phyloP scores from a whole-genome alignment of 2,888 invertebrate genomes.

The Neoaliturus tenellus region DNA sequence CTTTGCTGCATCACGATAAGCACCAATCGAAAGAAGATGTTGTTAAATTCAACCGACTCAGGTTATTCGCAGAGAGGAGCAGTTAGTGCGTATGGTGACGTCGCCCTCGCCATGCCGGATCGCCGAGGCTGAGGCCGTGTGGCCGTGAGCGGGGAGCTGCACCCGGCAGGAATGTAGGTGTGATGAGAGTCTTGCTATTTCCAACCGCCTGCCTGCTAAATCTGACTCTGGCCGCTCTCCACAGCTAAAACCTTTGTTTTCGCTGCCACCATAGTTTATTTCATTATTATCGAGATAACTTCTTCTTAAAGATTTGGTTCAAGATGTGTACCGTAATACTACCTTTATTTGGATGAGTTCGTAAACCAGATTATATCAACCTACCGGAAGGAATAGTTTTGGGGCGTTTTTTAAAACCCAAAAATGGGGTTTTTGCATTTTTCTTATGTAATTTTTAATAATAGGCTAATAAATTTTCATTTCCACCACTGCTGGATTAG shows the following conservation, averaged over 20 bases:
- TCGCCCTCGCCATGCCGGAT: too few species aligned
- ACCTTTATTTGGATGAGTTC: neutral
- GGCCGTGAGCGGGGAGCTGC: neutral
- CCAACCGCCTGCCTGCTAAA: slow-evolving; percentile 10
- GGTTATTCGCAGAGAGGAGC: too few species aligned
- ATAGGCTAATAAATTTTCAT: neutral
- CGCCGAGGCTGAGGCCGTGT: neutral
- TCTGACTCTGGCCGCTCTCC: neutral
- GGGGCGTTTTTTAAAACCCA: neutral
- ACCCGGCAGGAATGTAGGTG: slow-evolving; percentile 16
- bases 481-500: neutral
- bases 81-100: too few species aligned
- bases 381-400: neutral
- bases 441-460: neutral
- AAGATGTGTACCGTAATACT: neutral
- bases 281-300: neutral
- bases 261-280: neutral
- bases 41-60: too few species aligned
- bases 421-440: neutral
- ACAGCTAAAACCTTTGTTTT: neutral
- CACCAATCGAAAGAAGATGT: too few species aligned
- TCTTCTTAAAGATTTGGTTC: neutral
- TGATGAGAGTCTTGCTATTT: slow-evolving; percentile 21
- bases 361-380: neutral
- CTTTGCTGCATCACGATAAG: too few species aligned